phyloP scores from a whole-genome alignment of 2,797 vertebrate genomes.

The Catharus ustulatus region DNA sequence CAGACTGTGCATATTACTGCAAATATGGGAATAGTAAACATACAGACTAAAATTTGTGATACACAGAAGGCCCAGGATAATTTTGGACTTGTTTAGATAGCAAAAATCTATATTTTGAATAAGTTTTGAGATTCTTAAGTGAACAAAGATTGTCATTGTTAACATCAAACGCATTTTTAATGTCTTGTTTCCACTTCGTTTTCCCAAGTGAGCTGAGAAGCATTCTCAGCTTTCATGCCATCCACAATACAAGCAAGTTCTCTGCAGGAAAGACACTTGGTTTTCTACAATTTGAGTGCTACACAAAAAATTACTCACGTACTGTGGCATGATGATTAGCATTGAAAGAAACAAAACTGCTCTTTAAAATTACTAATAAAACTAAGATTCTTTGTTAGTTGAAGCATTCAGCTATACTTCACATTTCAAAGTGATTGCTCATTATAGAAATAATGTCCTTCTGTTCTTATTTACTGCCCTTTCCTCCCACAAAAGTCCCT shows the following conservation, averaged over 20 bases:
- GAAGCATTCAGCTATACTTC: slow-evolving; percentile 24
- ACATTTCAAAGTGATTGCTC: neutral
- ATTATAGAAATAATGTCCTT: neutral
- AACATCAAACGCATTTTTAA: slow-evolving; percentile 44
- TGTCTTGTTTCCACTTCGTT: slow-evolving; percentile 32
- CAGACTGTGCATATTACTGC: neutral
- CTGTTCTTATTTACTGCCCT: neutral
- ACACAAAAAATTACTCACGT: neutral
- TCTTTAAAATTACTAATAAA: neutral
- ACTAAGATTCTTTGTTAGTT: slow-evolving; percentile 15
- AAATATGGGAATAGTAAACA: neutral
- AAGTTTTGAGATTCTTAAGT: slow-evolving; percentile 10
- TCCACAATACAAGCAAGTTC: neutral
- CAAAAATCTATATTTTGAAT: neutral
- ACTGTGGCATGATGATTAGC: neutral
- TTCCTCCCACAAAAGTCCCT: neutral
- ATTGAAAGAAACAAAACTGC: neutral
- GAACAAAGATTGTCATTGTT: slow-evolving; percentile 26
- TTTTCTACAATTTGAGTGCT: neutral
- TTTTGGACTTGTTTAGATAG: neutral
- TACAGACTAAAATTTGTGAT: neutral
- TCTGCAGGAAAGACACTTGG: neutral
- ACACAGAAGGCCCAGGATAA: slow-evolving; percentile 9
- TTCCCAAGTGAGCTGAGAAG: slow-evolving; percentile 40
- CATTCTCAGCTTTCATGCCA: neutral